Base-by-base conservation (phyloP, 64 coral and sea anemone species). In the Montipora sp. region DNA sequence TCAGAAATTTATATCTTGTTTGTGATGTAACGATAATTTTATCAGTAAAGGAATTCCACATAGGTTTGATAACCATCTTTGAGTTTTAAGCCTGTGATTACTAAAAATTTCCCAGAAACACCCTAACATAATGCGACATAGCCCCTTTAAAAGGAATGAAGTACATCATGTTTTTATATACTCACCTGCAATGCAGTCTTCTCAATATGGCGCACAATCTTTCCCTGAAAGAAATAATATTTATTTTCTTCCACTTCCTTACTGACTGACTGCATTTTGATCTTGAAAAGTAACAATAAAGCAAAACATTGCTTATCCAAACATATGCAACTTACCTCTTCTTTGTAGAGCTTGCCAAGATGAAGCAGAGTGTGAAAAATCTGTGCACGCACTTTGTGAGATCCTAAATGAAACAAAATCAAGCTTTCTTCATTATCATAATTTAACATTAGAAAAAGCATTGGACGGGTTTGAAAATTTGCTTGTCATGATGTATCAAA, bases 371-470 rank as follows among this genome's bases (percentile, higher is more conserved):
- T 88, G 53, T 93, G 18, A 7, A 99, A 84, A 75, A 99, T 94
- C 58, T 99, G 88, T 80, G 92, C 67, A 27, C 72, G 59, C 50
- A 99, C 98, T 83, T 99, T 99, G 75, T 99, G 98, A 36, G 98
- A 99, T 69, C 89, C 98, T 99, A 57, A 57, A 8, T 57, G 53
- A 57, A 11, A 57, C 7, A 57, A 11, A 57, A 57, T 8, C 6
- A 57, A 11, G 53, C 11, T 57, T 57, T 57, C 36, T 36, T 36
- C 36, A 36, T 36, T 36, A 36, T 59, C 13, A 59, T 59, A 13
- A 61, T 27, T 21, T 12, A 66, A 47, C 36, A 74, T 8, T 71
- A 73, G 0, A 51, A 73, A 36, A 36, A 36, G 36, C 36, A 2
- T 36, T 36, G 36, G 1, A 36, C 36, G 0, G 36, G 36, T 36